Evolutionary conservation across 2,797 vertebrate species (phyloP), one percentile per base, ranked within the genome.

Genomic region (Melanotaenia nigrans): DNA sequence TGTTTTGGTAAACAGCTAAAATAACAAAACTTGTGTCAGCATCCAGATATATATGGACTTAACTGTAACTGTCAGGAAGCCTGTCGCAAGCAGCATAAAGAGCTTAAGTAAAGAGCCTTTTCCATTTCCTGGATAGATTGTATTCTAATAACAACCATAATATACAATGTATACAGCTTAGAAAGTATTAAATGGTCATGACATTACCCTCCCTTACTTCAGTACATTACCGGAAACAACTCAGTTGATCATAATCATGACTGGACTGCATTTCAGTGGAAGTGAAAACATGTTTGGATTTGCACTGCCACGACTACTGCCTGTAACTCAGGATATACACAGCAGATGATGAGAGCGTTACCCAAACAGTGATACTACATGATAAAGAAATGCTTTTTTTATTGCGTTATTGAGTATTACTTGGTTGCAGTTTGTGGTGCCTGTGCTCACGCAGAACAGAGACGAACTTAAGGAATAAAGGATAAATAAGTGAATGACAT

Each of bases 401-500:
- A n/a, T 22, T 49, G 20, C 8, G 45, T 20, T 20, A 18, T n/a
- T n/a, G 6, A n/a, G 45, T n/a, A 47, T n/a, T 7, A 45, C 6
- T 7, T 45, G 2, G 45, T 45, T 18, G 16, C 16, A 45, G 42
- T n/a, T n/a, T n/a, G 45, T 20, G 2, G 8, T n/a, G 45, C 20
- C 12, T 25, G 22, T 25, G 49, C 61, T 79, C 53, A 68, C 47
- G 53, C 68, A 68, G 45, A 45, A 76, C 68, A 57, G 49, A 36
- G 80, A 45, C 67, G 66, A 51, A 70, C 83, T 70, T 73, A 72
- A 59, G 65, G 65, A 71, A 85, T 65, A 58, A 72, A 60, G 53
- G 66, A 38, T 78, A 71, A 87, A 78, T 87, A 84, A 81, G 82
- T 68, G 47, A 49, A 49, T 9, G n/a, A 81, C 64, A 75, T 36